phyloP scores from a whole-genome alignment of 2,797 vertebrate genomes.

The Fratercula arctica region DNA sequence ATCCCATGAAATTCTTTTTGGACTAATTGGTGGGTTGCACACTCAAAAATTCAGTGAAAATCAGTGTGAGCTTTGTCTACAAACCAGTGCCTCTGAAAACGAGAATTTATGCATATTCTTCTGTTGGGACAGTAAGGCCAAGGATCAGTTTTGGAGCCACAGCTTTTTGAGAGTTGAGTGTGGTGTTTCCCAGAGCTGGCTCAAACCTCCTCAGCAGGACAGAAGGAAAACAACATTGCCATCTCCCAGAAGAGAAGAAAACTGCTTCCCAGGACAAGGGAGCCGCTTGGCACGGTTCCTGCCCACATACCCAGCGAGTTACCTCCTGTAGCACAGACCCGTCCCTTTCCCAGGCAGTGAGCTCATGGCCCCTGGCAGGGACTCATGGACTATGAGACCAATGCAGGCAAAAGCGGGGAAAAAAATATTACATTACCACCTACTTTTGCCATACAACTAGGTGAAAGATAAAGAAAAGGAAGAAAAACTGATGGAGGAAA shows the following conservation, averaged over 20 bases:
- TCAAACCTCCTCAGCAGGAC: constrained; percentile 25
- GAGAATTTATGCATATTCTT: not conserved
- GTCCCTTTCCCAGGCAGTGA: not conserved
- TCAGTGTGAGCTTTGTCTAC: not conserved
- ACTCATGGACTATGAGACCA: constrained; percentile 33
- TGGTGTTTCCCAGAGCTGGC: not conserved
- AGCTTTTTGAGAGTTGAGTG: not conserved
- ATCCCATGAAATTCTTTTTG: not conserved
- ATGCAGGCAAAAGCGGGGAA: not conserved
- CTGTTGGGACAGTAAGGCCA: not conserved
- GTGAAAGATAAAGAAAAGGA: not conserved
- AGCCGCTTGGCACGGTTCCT: not conserved
- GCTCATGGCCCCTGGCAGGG: not conserved
- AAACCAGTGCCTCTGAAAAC: not conserved
- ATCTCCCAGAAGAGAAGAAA: not conserved
- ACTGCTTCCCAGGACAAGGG: not conserved
- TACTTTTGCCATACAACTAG: not conserved
- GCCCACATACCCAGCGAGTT: fast-evolving
- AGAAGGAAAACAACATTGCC: not conserved
- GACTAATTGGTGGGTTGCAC: not conserved
- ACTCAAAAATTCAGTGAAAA: not conserved
- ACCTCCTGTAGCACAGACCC: not conserved
- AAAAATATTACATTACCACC: not conserved
- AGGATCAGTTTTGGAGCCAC: constrained; percentile 30
- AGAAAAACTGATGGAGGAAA: not conserved